Percentiles rank a stretch among this genome's conserved stretches.
Evolutionary conservation across 2,797 vertebrate species (phyloP).

Genomic region (Podarcis lilfordi): DNA sequence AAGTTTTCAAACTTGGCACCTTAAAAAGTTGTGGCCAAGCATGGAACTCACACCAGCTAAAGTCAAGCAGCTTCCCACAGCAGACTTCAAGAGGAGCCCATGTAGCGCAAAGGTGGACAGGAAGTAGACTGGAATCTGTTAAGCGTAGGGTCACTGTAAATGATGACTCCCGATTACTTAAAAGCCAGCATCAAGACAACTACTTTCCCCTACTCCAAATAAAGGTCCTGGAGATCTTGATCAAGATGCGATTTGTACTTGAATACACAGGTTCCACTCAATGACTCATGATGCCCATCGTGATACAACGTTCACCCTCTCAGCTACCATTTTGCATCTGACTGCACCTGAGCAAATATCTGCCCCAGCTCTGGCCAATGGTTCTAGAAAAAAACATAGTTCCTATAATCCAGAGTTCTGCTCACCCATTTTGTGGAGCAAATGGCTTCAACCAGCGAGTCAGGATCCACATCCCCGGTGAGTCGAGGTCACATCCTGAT

Average conservation of each 20-base stretch:
- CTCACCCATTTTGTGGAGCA: too few species aligned
- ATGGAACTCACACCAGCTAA: not conserved
- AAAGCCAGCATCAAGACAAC: too few species aligned
- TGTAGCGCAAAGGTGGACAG: not conserved
- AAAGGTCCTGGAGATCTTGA: not conserved
- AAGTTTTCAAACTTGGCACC: not conserved
- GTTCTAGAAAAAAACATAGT: too few species aligned
- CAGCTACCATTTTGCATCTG: not conserved
- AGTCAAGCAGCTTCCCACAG: too few species aligned
- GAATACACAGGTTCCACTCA: not conserved
- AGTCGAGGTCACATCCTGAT: too few species aligned
- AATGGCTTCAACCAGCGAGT: too few species aligned
- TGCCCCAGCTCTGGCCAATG: too few species aligned
- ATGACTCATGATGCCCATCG: not conserved
- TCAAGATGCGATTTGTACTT: not conserved
- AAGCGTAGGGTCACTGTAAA: not conserved
- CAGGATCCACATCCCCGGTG: too few species aligned
- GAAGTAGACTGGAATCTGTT: not conserved
- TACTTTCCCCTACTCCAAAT: not conserved
- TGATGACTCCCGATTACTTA: too few species aligned
- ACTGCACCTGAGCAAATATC: too few species aligned
- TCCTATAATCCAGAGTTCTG: too few species aligned
- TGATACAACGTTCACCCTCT: not conserved
- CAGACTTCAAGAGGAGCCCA: not conserved
- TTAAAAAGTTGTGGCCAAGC: not conserved